Evolutionary conservation across 2,113 vertebrate genomes (phyloP).

Genomic region (Macroglossus sobrinus): DNA sequence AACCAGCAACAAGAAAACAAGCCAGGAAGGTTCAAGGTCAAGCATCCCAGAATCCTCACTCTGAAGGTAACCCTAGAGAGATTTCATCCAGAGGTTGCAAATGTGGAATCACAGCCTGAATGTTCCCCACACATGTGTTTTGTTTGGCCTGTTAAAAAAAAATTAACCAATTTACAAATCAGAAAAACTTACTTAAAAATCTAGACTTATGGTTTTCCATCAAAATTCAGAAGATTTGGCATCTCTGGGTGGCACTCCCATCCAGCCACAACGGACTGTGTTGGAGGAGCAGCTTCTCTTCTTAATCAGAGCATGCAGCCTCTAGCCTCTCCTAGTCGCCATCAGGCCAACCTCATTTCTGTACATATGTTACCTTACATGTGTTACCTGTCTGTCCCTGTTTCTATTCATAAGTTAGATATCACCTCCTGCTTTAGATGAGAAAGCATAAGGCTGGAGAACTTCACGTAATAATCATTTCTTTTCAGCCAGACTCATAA

Average conservation of each 20-base stretch:
- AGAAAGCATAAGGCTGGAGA: background rate
- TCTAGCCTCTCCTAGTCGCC: background rate
- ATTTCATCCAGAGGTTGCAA: background rate
- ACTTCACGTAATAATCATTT: background rate
- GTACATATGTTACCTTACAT: accelerated
- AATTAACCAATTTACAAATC: background rate
- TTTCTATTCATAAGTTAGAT: background rate
- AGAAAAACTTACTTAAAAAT: background rate
- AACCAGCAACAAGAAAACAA: background rate
- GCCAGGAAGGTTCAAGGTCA: background rate
- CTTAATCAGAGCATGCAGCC: accelerated
- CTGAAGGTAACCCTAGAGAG: background rate
- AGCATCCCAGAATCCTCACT: background rate
- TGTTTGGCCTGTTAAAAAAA: background rate
- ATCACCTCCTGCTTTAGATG: background rate
- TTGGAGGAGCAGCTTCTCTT: background rate
- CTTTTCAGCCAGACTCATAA: background rate
- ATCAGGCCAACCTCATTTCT: background rate
- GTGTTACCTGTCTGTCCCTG: background rate
- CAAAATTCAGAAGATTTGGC: background rate
- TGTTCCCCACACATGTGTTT: background rate
- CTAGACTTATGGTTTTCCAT: background rate
- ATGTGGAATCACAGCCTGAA: background rate
- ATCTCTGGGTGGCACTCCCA: background rate
- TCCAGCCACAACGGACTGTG: accelerated